phyloP scores from a whole-genome alignment of 2,113 vertebrate genomes.

The Catharus minimus region DNA sequence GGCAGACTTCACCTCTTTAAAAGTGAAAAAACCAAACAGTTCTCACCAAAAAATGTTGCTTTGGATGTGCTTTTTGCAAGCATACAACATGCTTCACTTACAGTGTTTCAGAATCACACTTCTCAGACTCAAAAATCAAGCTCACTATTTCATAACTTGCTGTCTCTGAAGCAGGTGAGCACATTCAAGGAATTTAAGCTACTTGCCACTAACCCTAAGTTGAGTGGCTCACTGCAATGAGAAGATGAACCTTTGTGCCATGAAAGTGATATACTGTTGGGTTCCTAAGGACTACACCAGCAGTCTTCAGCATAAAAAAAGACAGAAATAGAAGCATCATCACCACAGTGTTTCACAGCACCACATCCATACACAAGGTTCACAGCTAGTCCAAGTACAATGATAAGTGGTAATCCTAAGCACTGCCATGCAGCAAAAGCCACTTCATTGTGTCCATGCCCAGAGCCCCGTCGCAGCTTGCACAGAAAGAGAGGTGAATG shows the following conservation, averaged over 20 bases:
- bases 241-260: not conserved
- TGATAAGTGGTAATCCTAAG: not conserved
- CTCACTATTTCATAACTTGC: not conserved
- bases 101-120: not conserved
- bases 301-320: not conserved
- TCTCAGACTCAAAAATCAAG: not conserved
- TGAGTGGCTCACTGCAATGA: not conserved
- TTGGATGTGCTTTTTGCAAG: not conserved
- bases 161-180: not conserved
- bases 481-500: not conserved
- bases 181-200: not conserved
- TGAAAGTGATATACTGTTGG: not conserved
- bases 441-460: accelerated
- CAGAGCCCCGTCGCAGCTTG: not conserved
- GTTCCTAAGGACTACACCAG: not conserved
- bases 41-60: not conserved
- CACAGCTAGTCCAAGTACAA: not conserved
- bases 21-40: not conserved
- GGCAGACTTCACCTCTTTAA: not conserved
- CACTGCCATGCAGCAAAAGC: accelerated
- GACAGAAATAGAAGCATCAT: not conserved
- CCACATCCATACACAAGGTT: accelerated
- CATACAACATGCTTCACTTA: not conserved
- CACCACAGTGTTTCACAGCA: not conserved
- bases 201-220: not conserved